Conservation (phyloP, 2,797 vertebrate species). For the Spinus olivaceus region DNA sequence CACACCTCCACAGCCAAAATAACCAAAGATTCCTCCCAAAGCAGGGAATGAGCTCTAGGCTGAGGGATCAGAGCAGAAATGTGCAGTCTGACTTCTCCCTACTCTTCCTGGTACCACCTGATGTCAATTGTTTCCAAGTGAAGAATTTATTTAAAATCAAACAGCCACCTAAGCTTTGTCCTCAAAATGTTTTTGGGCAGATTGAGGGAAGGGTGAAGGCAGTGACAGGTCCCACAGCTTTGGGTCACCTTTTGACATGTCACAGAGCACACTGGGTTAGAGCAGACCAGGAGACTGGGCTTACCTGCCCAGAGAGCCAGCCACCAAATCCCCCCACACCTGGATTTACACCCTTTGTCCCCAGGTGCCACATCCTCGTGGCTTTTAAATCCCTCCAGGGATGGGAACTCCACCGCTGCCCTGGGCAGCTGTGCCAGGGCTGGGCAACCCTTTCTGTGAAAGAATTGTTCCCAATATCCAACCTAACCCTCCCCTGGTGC, state of each 20-base stretch:
- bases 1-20: not conserved
- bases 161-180: not conserved
- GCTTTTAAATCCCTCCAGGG: not conserved
- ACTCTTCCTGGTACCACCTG: fast-evolving
- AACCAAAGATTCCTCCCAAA: not conserved
- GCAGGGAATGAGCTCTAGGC: fast-evolving
- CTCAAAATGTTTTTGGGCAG: not conserved
- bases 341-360: fast-evolving
- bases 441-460: not conserved
- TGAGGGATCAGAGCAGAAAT: not conserved
- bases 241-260: not conserved
- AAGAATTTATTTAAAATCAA: not conserved
- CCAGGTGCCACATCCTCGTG: not conserved
- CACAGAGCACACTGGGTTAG: not conserved
- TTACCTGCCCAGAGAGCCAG: not conserved
- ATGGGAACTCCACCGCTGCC: not conserved
- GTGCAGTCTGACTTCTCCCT: not conserved
- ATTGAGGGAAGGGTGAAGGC: not conserved
- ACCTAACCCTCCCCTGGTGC: not conserved
- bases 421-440: not conserved
- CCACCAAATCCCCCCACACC: not conserved
- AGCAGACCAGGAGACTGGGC: not conserved
- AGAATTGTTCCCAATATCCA: not conserved
- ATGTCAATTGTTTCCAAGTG: fast-evolving
- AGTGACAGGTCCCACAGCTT: not conserved